A percentile compares a stretch with the other conserved stretches of the same genome.
phyloP scores from a whole-genome alignment of 2,113 vertebrate species.

The Rhabdomys dilectus region DNA sequence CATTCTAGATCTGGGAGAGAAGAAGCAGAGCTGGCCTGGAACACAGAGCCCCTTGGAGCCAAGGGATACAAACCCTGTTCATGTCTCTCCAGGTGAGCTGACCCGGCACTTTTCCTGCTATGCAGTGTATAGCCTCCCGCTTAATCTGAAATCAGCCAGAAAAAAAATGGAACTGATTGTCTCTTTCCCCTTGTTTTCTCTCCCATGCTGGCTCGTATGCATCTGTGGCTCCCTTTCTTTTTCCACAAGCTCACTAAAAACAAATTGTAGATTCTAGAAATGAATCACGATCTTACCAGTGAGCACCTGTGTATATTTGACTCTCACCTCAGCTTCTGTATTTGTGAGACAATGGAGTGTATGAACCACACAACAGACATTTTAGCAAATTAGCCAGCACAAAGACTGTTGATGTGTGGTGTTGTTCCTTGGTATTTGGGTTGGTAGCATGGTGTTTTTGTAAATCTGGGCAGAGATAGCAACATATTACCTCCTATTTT shows the following conservation, averaged over 20 bases:
- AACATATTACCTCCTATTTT: background rate
- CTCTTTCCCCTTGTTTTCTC: background rate
- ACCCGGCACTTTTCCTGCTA: background rate
- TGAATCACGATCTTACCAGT: background rate
- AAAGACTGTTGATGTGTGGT: background rate
- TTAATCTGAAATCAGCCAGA: slow-evolving; percentile 52
- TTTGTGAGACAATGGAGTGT: background rate
- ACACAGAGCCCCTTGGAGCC: background rate
- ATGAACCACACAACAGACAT: background rate
- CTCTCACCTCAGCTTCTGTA: background rate
- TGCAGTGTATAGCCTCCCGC: background rate
- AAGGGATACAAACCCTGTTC: background rate
- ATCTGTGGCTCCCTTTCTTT: background rate
- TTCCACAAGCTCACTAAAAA: background rate
- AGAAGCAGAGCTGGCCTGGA: rapidly evolving
- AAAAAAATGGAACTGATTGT: background rate
- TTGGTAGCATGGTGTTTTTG: background rate
- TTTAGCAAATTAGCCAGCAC: background rate
- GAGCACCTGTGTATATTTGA: background rate
- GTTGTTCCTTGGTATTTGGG: too few species aligned
- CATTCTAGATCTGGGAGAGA: background rate
- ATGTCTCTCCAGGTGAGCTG: background rate
- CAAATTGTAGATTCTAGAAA: background rate
- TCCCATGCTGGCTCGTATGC: background rate
- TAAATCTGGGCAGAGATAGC: too few species aligned